Evolutionary conservation across 2,113 vertebrate genomes (phyloP).

Genomic region (Notarius lentiginosus): DNA sequence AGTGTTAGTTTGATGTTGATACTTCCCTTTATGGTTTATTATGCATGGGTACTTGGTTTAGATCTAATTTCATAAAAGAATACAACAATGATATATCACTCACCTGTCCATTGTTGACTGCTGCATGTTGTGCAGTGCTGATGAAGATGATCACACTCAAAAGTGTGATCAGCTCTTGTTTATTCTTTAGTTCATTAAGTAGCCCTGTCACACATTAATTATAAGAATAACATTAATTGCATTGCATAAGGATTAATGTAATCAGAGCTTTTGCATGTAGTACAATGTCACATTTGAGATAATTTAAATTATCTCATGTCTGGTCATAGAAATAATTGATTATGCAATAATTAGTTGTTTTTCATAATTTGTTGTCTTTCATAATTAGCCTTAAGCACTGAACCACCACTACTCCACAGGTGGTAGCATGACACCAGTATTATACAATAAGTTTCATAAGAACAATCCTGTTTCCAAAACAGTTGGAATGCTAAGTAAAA

Average conservation of each 20-base stretch:
- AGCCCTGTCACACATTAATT: conserved; percentile 57
- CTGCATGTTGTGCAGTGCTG: conserved; percentile 69
- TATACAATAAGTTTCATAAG: no score
- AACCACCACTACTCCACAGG: not conserved
- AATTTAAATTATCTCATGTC: not conserved
- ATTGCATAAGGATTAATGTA: not conserved
- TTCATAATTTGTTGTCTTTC: not conserved
- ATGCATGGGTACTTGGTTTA: not conserved
- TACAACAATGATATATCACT: not conserved
- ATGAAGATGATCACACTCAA: conserved; percentile 66
- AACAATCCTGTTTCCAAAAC: no score
- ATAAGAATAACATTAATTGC: not conserved
- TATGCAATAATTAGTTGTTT: not conserved
- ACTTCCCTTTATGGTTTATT: not conserved
- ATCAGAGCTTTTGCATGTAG: not conserved
- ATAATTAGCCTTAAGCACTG: not conserved
- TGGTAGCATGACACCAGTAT: not conserved
- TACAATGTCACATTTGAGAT: not conserved
- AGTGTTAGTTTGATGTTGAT: no score
- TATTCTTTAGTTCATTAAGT: conserved; percentile 56
- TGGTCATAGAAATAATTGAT: not conserved
- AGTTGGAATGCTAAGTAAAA: no score
- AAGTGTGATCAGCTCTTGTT: conserved; percentile 66
- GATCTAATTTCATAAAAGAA: not conserved
- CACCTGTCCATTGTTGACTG: conserved; percentile 72